These are phyloP conservation scores for Tadarida brasiliensis DNA, from an alignment of 2,797 vertebrate species.

Conservation along the genomic window DNA sequence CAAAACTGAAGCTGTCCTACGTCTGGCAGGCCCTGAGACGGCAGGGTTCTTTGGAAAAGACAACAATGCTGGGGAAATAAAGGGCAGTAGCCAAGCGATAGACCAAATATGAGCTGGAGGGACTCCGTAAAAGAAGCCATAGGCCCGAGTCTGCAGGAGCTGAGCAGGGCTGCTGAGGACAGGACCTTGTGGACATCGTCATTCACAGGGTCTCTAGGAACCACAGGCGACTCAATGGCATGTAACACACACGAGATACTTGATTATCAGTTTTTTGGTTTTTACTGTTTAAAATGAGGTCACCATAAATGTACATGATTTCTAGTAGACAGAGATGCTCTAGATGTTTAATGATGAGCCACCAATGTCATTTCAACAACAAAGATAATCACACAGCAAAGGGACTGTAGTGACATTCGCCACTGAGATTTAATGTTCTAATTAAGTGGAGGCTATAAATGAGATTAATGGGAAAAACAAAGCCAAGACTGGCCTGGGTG, in stretches of 20 bases:
- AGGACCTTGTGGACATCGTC: not conserved
- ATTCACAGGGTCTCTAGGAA: not conserved
- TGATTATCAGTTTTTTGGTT: not conserved
- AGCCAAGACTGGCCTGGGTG: not conserved
- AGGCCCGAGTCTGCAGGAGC: not conserved
- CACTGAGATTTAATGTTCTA: conserved; percentile 18
- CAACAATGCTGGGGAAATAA: not conserved
- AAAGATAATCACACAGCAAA: not conserved
- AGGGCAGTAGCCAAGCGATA: too few species aligned
- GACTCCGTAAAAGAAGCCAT: not conserved
- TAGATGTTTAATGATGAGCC: not conserved
- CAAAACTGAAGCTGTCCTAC: not conserved
- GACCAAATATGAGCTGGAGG: not conserved
- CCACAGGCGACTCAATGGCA: not conserved
- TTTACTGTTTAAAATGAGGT: not conserved
- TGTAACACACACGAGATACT: not conserved
- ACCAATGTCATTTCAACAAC: not conserved
- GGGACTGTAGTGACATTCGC: not conserved
- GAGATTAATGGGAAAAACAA: not conserved
- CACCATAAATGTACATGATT: not conserved
- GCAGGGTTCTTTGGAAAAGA: not conserved
- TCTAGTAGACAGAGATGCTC: not conserved
- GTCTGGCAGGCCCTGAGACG: not conserved
- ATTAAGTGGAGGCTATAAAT: not conserved
- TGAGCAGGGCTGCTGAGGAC: not conserved